phyloP scores from a whole-genome alignment of 2,888 invertebrate genomes.

The Ornithoptera alexandrae region DNA sequence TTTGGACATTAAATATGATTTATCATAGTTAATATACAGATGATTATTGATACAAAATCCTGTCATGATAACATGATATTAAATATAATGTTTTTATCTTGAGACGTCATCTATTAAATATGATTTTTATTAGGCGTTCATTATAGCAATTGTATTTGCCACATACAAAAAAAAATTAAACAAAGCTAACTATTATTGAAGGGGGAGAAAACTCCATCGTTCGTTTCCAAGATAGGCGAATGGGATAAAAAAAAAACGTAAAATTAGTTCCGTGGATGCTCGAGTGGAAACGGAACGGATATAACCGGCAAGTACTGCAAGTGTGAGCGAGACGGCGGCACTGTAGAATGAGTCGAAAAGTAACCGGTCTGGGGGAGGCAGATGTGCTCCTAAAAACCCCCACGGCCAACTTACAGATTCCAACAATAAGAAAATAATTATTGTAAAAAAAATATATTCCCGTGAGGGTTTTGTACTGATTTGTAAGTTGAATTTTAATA shows the following conservation, averaged over 20 bases:
- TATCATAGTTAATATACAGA: too few relatives aligned
- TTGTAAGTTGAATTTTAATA: not conserved
- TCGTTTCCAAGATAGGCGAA: slow-evolving; percentile 63
- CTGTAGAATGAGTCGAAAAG: slow-evolving; percentile 58
- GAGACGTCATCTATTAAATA: too few relatives aligned
- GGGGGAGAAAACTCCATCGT: slow-evolving; percentile 39
- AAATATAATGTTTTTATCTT: not conserved
- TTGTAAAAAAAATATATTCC: slow-evolving; percentile 53
- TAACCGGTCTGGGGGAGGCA: slow-evolving; percentile 76
- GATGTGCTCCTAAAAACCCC: slow-evolving; percentile 72
- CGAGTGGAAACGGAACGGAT: slow-evolving; percentile 53
- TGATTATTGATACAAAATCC: too few relatives aligned
- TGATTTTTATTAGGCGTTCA: not conserved
- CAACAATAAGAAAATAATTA: slow-evolving; percentile 71
- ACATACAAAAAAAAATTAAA: slow-evolving; percentile 42
- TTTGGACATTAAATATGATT: too few relatives aligned
- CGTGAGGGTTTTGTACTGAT: slow-evolving; percentile 4
- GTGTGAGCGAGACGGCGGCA: slow-evolving; percentile 51
- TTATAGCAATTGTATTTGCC: slow-evolving; percentile 33
- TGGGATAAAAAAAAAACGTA: slow-evolving; percentile 61
- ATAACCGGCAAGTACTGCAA: slow-evolving; percentile 23
- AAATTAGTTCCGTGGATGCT: slow-evolving; percentile 68
- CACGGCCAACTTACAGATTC: slow-evolving; percentile 66
- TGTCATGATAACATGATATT: not conserved
- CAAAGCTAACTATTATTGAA: slow-evolving; percentile 38